Base-by-base conservation (phyloP, 2,888 invertebrate species). In the Brassicogethes aeneus region DNA sequence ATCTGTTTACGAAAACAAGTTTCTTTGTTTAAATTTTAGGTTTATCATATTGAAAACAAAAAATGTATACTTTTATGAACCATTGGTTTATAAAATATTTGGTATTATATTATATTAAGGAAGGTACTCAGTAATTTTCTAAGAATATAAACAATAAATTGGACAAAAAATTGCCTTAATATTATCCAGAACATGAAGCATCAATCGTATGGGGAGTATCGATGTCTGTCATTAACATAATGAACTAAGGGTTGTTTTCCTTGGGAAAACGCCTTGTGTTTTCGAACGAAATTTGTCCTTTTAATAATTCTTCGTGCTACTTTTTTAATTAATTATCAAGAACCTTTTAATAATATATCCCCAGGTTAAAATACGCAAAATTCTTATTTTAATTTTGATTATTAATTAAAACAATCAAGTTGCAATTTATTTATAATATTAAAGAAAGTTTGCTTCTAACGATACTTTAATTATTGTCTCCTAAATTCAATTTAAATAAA, bases 221-320 rank as follows among this genome's bases (percentile, higher is more conserved):
- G 56, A 57, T 56, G 56, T 53, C 48, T 50, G 55, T 55, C 56
- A 56, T 57, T 57, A 57, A 52, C 51, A 57, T 56, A 56, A 57
- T 56, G 45, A 54, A 48, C 37, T 42, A 46, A 48, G 50, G 53
- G 52, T 50, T 48, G 47, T 46, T 41, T 43, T 47, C 49, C 46
- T 50, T 53, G 54, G 56, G 23, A 23, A 23, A 23, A 5, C 23
- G 23, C 23, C 23, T 23, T 23, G 23, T 23, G 23, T 23, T 23
- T 23, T 23, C 5, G 23, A 52, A 51, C 50, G 47, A 50, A 51
- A 50, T 48, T 45, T 46, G 39, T 48, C 45, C 52, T 50, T 48
- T 23, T 23, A 23, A 23, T 23, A 23, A 23, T 23, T 23, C 23
- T 5, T 23, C 23, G 23, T 5, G 23, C 23, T n/a, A n/a, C n/a